A percentile compares a stretch with the other conserved stretches of the same genome.
Conservation (phyloP, 2,113 vertebrate genomes). For the Lontra canadensis region DNA sequence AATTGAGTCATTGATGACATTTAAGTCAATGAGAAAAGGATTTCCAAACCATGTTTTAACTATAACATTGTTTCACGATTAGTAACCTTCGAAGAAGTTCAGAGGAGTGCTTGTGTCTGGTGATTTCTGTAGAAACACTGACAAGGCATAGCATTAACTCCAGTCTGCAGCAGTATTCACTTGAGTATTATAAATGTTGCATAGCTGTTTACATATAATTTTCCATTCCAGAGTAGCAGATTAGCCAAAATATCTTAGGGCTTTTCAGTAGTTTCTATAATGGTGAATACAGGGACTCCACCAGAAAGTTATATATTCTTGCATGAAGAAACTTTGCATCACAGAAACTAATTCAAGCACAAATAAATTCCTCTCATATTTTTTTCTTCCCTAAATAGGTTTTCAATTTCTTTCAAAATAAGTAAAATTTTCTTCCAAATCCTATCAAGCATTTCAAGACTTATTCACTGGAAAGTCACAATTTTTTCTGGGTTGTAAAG, state of each 20-base stretch:
- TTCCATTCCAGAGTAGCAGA: neutral
- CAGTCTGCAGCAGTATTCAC: neutral
- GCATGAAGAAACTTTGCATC: neutral
- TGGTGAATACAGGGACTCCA: neutral
- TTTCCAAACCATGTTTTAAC: neutral
- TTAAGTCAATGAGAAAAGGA: neutral
- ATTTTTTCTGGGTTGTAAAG: neutral
- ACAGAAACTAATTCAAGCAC: neutral
- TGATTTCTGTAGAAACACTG: neutral
- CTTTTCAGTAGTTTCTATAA: neutral
- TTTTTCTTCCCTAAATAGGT: neutral
- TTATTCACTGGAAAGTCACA: neutral
- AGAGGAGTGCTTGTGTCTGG: neutral
- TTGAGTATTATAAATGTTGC: no score
- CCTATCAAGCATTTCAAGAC: neutral
- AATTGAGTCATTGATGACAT: neutral
- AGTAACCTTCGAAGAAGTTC: neutral
- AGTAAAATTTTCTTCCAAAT: neutral
- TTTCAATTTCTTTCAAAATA: constrained; percentile 31
- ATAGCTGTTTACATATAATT: neutral
- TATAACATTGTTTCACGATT: neutral
- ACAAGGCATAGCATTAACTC: neutral
- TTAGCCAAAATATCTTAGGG: neutral
- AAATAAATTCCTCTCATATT: neutral
- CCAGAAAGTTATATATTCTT: neutral